A percentile compares a stretch with the other conserved stretches of the same genome.
Evolutionary conservation across 2,113 vertebrate genomes (phyloP).

Genomic region (Euleptes europaea): DNA sequence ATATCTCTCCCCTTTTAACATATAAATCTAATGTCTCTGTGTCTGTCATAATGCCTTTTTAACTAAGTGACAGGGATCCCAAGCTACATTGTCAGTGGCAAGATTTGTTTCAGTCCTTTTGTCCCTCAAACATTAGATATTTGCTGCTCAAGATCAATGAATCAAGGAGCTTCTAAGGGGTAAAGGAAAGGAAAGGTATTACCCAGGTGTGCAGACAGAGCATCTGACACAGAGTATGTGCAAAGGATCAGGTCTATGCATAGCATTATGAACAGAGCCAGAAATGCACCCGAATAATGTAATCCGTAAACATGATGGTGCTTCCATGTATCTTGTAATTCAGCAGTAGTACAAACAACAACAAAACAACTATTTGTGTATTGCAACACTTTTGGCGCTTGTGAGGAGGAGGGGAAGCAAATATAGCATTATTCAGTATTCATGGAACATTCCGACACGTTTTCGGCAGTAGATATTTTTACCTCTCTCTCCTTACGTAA

Average conservation of each 20-base stretch:
- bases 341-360: slow-evolving; percentile 20
- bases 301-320: slow-evolving; percentile 4
- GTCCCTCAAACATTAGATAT: too few species aligned
- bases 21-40: too few species aligned
- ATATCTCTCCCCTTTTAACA: too few species aligned
- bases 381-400: slow-evolving; percentile 31
- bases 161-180: too few species aligned
- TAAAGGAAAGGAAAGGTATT: too few species aligned
- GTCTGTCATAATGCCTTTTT: too few species aligned
- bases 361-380: slow-evolving; percentile 39
- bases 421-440: slow-evolving; percentile 53
- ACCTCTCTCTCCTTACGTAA: slow-evolving; percentile 74
- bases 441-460: slow-evolving; percentile 67
- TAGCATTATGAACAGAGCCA: neutral
- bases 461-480: slow-evolving; percentile 76
- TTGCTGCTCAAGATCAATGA: too few species aligned
- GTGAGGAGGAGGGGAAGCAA: slow-evolving; percentile 32
- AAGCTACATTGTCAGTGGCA: too few species aligned
- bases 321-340: neutral
- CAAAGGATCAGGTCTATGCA: neutral
- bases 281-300: neutral
- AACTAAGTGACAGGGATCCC: too few species aligned
- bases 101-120: too few species aligned
- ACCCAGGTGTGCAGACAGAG: neutral
- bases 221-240: fast-evolving